Evolutionary conservation across 1,140 invertebrate genomes (phyloP).

Genomic region (Nymphalis io): DNA sequence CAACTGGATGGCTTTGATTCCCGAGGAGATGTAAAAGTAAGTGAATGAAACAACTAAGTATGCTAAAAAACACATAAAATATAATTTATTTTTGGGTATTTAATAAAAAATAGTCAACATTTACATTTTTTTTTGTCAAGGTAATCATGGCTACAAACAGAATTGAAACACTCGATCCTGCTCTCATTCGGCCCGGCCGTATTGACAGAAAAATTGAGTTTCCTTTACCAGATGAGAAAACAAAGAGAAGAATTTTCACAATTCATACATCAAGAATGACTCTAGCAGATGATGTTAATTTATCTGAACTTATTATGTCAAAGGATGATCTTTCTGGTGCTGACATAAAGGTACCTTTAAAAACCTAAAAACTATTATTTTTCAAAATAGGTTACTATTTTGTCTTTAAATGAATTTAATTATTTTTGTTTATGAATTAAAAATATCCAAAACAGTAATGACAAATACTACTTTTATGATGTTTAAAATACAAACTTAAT

Average conservation of each 20-base stretch:
- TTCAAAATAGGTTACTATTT: not conserved
- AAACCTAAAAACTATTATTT: too few species aligned
- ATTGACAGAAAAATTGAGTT: constrained; percentile 99
- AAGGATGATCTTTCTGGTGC: constrained; percentile 99
- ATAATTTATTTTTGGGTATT: not conserved
- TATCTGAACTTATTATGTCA: constrained; percentile 99
- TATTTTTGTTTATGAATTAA: too few species aligned
- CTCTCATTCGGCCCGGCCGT: constrained; percentile 98
- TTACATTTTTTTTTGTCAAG: constrained; percentile 73
- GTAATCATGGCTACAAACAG: constrained; percentile 99
- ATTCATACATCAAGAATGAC: constrained; percentile 99
- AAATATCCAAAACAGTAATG: too few species aligned
- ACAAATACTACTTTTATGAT: too few species aligned
- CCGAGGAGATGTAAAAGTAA: constrained; percentile 95
- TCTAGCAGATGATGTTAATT: constrained; percentile 97
- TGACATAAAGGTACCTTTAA: constrained; percentile 86
- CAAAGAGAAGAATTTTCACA: constrained; percentile 98
- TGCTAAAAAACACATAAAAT: constrained; percentile 11
- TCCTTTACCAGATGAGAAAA: constrained; percentile 99
- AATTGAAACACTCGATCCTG: constrained; percentile 99
- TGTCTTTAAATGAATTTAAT: not conserved
- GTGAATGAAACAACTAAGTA: not conserved
- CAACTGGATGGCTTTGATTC: constrained; percentile 99
- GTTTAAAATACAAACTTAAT: too few species aligned
- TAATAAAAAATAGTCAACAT: not conserved